These are phyloP conservation scores for Ophion costatus DNA, from an alignment of 2,888 invertebrate genomes.

Conservation along the genomic window DNA sequence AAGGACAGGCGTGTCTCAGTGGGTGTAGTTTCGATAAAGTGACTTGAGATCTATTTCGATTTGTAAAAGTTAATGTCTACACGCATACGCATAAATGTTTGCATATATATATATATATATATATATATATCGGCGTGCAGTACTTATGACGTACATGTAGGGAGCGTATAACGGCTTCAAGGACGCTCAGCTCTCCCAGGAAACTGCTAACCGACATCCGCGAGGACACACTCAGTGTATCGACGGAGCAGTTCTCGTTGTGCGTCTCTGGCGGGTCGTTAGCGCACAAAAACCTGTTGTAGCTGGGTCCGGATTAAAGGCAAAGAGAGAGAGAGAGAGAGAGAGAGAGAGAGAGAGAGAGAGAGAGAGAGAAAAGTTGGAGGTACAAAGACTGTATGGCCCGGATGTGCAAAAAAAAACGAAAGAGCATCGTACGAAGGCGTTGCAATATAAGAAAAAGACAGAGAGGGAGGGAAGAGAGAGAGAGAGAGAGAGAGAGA, in stretches of 20 bases:
- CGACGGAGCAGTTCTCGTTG: constrained; percentile 54
- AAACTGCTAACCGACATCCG: constrained; percentile 80
- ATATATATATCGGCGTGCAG: constrained; percentile 18
- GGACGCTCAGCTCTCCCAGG: constrained; percentile 80
- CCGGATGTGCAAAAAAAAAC: constrained; percentile 47
- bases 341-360: constrained; percentile 24
- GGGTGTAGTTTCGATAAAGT: constrained; percentile 66
- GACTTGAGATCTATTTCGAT: constrained; percentile 71
- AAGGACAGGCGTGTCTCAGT: constrained; percentile 71
- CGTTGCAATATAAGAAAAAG: constrained; percentile 4
- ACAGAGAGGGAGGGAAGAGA: not conserved
- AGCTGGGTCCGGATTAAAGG: constrained; percentile 49
- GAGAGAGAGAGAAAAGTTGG: not conserved
- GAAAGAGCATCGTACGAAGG: constrained; percentile 43
- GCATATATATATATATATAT: constrained; percentile 8
- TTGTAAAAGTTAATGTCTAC: constrained; percentile 61
- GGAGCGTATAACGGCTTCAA: constrained; percentile 80
- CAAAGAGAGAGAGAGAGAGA: constrained; percentile 15
- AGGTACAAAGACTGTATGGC: constrained; percentile 20
- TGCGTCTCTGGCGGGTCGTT: constrained; percentile 48
- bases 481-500: not conserved
- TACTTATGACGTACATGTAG: constrained; percentile 65
- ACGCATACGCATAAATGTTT: not conserved
- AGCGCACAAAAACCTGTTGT: constrained; percentile 66
- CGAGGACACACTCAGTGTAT: constrained; percentile 77